Conservation (phyloP, 2,113 vertebrate genomes). For the Isichthys henryi region DNA sequence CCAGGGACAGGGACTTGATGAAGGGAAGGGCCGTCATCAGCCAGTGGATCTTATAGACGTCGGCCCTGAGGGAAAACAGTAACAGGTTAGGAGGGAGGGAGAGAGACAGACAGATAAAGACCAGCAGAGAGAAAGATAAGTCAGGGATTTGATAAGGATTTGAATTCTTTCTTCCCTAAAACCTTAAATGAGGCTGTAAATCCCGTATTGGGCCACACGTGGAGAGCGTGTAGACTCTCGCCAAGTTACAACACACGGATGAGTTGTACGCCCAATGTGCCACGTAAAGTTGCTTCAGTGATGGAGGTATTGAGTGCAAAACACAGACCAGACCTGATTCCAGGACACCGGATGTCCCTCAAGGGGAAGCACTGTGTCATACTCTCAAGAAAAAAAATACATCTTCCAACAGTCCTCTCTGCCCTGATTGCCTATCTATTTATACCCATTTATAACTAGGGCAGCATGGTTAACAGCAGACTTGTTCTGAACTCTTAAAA, state of each 20-base stretch:
- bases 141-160: background rate
- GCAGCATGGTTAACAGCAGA: background rate
- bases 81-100: background rate
- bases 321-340: background rate
- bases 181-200: background rate
- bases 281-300: background rate
- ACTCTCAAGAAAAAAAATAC: background rate
- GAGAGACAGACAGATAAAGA: background rate
- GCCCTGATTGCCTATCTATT: background rate
- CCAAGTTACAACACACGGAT: background rate
- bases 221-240: background rate
- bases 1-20: constrained; percentile 75
- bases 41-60: constrained; percentile 85
- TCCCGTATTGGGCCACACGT: background rate
- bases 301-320: background rate
- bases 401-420: background rate
- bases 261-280: background rate
- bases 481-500: background rate
- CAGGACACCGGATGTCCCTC: background rate
- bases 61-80: constrained; percentile 51
- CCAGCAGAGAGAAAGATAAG: background rate
- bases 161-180: background rate
- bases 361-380: background rate
- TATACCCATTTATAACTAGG: background rate
- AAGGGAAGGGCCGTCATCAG: constrained; percentile 82